A percentile compares a stretch with the other conserved stretches of the same genome.
These are phyloP conservation scores for Pachliopta kotzebuea DNA, from an alignment of 2,888 invertebrate species.

Conservation along the genomic window DNA sequence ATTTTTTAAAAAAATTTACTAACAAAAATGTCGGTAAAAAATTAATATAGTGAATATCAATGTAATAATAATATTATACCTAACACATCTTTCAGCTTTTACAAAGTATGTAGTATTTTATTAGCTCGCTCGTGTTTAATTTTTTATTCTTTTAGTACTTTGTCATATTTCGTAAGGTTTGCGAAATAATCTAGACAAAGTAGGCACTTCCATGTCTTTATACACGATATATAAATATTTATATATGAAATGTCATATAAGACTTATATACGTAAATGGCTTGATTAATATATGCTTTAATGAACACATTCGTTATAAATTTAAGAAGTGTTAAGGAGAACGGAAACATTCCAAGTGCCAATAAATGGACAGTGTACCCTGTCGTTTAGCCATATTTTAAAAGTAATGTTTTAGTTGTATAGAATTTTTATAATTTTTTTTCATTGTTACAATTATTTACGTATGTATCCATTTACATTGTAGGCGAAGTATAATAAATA, in stretches of 20 bases:
- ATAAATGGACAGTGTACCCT: slow-evolving; percentile 50
- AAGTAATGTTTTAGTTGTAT: slow-evolving; percentile 61
- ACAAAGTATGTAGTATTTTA: too few relatives aligned
- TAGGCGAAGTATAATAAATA: slow-evolving; percentile 73
- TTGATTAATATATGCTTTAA: slow-evolving; percentile 49
- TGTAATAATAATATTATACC: too few relatives aligned
- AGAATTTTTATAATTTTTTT: slow-evolving; percentile 61
- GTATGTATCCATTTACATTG: slow-evolving; percentile 69
- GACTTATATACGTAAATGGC: slow-evolving; percentile 48
- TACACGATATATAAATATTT: slow-evolving; percentile 72
- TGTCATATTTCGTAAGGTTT: slow-evolving; percentile 59
- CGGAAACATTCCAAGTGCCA: slow-evolving; percentile 71
- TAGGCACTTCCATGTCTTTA: slow-evolving; percentile 54
- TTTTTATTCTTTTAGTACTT: slow-evolving; percentile 6
- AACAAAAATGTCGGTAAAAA: too few relatives aligned
- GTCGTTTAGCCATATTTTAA: slow-evolving; percentile 74
- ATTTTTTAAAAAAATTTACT: too few relatives aligned
- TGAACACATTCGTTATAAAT: slow-evolving; percentile 32
- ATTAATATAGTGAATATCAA: too few relatives aligned
- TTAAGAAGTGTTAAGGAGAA: slow-evolving; percentile 40
- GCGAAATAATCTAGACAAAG: slow-evolving; percentile 63
- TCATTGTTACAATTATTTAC: slow-evolving; percentile 55
- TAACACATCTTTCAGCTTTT: too few relatives aligned
- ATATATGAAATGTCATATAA: slow-evolving; percentile 71
- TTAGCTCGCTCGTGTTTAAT: too few relatives aligned